Evolutionary conservation across 2,113 vertebrate genomes (phyloP).

Genomic region (Barnardius zonarius): DNA sequence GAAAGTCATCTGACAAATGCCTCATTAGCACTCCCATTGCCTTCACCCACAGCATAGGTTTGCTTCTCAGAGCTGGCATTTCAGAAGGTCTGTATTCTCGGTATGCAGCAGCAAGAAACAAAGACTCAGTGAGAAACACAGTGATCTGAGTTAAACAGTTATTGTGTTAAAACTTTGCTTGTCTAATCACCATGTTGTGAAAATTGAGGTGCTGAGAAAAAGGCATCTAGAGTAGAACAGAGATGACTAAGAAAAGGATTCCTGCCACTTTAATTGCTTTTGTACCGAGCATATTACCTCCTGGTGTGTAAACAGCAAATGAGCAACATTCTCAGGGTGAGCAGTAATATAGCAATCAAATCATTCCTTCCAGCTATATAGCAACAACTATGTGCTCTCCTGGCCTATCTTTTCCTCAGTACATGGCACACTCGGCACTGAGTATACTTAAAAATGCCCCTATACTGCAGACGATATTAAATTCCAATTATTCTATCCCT

Average conservation of each 20-base stretch:
- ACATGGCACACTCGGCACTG: background rate
- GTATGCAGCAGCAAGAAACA: background rate
- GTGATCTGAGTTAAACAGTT: background rate
- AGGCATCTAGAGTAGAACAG: background rate
- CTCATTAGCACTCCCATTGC: constrained; percentile 1
- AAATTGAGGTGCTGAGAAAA: constrained; percentile 10
- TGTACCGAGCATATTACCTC: background rate
- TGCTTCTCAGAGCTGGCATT: background rate
- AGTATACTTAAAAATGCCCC: background rate
- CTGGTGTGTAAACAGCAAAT: constrained; percentile 21
- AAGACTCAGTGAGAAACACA: background rate
- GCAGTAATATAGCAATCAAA: background rate
- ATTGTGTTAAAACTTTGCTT: background rate
- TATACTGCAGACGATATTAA: background rate
- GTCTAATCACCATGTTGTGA: background rate
- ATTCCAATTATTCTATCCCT: background rate
- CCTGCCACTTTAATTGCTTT: background rate
- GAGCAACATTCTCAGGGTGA: constrained; percentile 10
- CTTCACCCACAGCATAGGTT: background rate
- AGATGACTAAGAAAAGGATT: background rate
- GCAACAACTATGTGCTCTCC: background rate
- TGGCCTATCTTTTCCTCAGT: background rate
- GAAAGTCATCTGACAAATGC: constrained; percentile 1
- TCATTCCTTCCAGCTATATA: background rate
- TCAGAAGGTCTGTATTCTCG: background rate